Evolutionary conservation across 1,140 invertebrate genomes (phyloP), one percentile per base, ranked within the genome.

Genomic region (Branchinecta lynchi): DNA sequence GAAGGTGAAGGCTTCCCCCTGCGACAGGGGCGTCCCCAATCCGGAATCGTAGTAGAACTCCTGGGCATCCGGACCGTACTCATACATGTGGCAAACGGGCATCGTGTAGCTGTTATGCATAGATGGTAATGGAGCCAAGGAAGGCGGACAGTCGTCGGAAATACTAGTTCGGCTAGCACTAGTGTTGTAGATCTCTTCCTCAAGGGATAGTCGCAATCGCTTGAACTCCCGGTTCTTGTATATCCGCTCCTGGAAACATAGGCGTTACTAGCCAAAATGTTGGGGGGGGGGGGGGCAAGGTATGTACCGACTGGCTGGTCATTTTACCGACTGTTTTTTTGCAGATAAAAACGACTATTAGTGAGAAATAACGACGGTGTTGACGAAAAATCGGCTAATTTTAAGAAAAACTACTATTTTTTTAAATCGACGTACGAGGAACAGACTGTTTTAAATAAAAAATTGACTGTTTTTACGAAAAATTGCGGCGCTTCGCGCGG

Each of bases 41-140:
- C 51, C 51, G 17, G 51, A 60, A 60, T 60, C 51, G 17, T 60
- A 60, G 51, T 60, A 60, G 51, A 60, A 60, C 12, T 60, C 51
- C 17, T 12, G 17, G 51, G 12, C 51, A 20, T 15, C 17, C 3
- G 51, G 12, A 20, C 17, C 17, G 12, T 60, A 20, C 17, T 12
- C 12, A 20, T 60, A 60, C 12, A 15, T 15, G 3, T 12, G 17
- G 17, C 17, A 15, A 15, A 60, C 51, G 17, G 51, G 51, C 32
- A 32, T 32, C 12, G 51, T 60, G 17, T 60, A 60, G 12, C 12
- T 60, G 32, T 32, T 32, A 32, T 32, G 32, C 32, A 32, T 32
- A 32, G 32, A 32, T 12, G 51, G 51, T 20, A 60, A 6, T 1
- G 51, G 51, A 20, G 17, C 17, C 6, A 60, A 60, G 51, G 12